Evolutionary conservation across 2,113 vertebrate species (phyloP).

Genomic region (Gymnarchus niloticus): DNA sequence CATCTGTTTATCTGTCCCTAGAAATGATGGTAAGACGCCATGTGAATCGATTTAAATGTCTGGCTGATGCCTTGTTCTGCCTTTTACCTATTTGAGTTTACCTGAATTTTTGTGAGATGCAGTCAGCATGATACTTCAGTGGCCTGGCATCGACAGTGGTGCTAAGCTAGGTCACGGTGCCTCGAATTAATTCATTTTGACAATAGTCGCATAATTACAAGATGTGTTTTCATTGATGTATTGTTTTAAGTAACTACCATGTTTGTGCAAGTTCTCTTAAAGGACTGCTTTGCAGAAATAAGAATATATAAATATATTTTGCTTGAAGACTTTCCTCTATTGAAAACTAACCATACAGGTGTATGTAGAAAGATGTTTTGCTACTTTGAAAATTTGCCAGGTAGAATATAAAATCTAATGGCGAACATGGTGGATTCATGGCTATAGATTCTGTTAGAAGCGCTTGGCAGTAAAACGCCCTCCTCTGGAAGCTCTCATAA

Average conservation of each 20-base stretch:
- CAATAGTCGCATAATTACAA: neutral
- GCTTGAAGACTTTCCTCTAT: neutral
- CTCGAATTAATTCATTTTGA: neutral
- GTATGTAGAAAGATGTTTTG: neutral
- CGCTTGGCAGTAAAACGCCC: constrained; percentile 3
- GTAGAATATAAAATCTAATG: neutral
- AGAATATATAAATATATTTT: neutral
- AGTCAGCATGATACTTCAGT: neutral
- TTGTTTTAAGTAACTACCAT: neutral
- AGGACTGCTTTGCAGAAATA: neutral
- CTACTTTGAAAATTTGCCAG: neutral
- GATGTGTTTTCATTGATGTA: neutral
- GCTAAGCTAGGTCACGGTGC: neutral
- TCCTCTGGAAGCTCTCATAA: neutral
- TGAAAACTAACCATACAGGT: neutral
- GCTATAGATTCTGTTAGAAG: constrained; percentile 14
- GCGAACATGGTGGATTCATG: neutral
- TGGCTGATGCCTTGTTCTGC: neutral
- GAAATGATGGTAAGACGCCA: neutral
- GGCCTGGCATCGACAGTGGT: neutral
- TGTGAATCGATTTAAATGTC: neutral
- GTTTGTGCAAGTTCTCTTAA: neutral
- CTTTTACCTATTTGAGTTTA: neutral
- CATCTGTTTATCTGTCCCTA: neutral
- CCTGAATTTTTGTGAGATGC: neutral